phyloP scores from a whole-genome alignment of 2,888 invertebrate genomes.

The Mimas tiliae region DNA sequence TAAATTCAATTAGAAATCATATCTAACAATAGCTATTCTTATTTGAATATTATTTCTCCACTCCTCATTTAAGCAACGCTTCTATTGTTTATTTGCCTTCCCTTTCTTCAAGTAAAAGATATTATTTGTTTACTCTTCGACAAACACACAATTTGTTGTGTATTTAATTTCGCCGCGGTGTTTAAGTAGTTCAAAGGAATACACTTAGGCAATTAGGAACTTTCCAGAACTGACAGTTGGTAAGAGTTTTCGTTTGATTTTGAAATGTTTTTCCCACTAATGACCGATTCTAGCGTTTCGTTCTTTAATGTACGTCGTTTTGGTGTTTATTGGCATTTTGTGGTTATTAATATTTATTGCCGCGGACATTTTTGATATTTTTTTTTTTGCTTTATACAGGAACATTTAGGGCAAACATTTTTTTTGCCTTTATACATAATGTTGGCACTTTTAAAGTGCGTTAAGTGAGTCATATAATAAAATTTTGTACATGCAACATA shows the following conservation, averaged over 20 bases:
- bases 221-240: constrained; percentile 53
- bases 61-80: background rate
- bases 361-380: constrained; percentile 46
- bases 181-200: constrained; percentile 54
- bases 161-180: constrained; percentile 46
- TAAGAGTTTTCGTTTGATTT: constrained; percentile 72
- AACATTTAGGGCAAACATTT: background rate
- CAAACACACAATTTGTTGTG: constrained; percentile 20
- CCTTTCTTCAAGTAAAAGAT: background rate
- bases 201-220: constrained; percentile 43
- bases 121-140: background rate
- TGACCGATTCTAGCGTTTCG: constrained; percentile 56
- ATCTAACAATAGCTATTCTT: background rate
- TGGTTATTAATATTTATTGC: constrained; percentile 64
- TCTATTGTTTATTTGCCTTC: background rate
- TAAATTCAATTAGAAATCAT: constrained; percentile 3
- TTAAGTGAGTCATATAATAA: background rate
- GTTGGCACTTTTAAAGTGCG: background rate
- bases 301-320: constrained; percentile 62
- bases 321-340: constrained; percentile 65
- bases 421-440: background rate
- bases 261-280: constrained; percentile 74
- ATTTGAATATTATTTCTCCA: background rate
- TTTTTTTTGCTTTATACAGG: constrained; percentile 36
- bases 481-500: too few species aligned